Base-by-base conservation (phyloP, 2,113 vertebrate genomes). In the Terrapene triunguis region DNA sequence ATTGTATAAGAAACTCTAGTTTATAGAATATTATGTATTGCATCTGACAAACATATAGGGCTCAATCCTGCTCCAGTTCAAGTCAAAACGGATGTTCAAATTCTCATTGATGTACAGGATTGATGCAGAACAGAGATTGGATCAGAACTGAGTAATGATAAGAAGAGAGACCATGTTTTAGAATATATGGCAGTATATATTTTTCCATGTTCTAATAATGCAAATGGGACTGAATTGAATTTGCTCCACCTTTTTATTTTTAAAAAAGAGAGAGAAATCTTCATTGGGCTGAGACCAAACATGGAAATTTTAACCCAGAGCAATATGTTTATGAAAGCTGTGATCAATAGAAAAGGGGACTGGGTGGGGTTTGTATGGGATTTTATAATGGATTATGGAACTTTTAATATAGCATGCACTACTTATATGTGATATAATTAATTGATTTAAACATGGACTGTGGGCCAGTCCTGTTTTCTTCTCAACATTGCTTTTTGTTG, bases 81-180 rank as follows among this genome's bases (percentile, higher is more conserved):
- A 50, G 7, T 6, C n/a, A n/a, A n/a, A 82, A 76, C n/a, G 10
- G 0, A 0, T 57, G 6, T 47, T 19, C 89, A 86, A 89, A 25
- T 47, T 82, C 27, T 59, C 48, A 1, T 74, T 35, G 42, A 13
- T 17, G 1, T 14, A 69, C 17, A 38, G 35, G 32, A 72, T 72
- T 72, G 65, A n/a, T 72, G 65, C 65, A 72, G 65, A 72, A 38
- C 14, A n/a, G 65, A 72, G 17, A 9, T 0, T 0, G 44, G 16
- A 79, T 3, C 1, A 0, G 5, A 2, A 6, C 69, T 89, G 38
- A 93, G 38, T 78, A 44, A 1, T 48, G n/a, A 19, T 80, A 85
- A 51, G 32, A 59, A 12, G 16, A 16, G 12, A 27, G 25, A 1
- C 29, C 14, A 5, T n/a, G 19, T 72, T 38, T 69, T n/a, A 72